Conservation (phyloP, 2,797 vertebrate species). For the Phrynocephalus forsythii region DNA sequence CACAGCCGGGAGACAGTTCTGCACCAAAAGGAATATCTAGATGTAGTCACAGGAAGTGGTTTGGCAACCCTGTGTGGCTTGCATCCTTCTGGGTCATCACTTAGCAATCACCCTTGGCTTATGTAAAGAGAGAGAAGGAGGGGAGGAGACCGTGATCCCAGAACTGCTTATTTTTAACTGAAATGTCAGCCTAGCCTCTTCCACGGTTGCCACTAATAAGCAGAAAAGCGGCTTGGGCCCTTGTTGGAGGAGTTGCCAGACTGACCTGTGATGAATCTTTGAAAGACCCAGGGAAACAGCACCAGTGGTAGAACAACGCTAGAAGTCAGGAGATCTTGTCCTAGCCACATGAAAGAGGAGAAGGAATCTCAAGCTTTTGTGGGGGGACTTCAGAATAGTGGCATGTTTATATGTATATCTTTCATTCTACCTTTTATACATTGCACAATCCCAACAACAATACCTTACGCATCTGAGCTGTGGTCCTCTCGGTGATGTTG, state of each 20-base stretch:
- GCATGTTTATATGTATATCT: background rate
- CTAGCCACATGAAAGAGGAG: background rate
- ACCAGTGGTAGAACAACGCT: background rate
- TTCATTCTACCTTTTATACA: background rate
- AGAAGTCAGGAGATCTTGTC: background rate
- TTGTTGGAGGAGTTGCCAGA: background rate
- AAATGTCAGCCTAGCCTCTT: constrained; percentile 24
- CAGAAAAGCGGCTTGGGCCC: constrained; percentile 43
- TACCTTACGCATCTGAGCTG: background rate
- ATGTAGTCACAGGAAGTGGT: background rate
- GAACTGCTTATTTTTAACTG: background rate
- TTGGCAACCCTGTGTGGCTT: background rate
- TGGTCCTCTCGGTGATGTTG: background rate
- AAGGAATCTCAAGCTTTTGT: background rate
- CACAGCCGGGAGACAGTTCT: constrained; percentile 16
- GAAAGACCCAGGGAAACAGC: background rate
- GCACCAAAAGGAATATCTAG: background rate
- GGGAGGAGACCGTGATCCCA: constrained; percentile 4
- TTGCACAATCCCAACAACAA: background rate
- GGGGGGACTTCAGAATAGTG: background rate
- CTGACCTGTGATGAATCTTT: background rate
- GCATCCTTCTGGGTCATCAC: constrained; percentile 13
- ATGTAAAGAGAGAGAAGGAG: constrained; percentile 41
- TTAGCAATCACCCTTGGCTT: background rate
- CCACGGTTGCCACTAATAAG: constrained; percentile 44